Base-by-base conservation (phyloP, 2,797 vertebrate species). In the Emydoidea blandingii region DNA sequence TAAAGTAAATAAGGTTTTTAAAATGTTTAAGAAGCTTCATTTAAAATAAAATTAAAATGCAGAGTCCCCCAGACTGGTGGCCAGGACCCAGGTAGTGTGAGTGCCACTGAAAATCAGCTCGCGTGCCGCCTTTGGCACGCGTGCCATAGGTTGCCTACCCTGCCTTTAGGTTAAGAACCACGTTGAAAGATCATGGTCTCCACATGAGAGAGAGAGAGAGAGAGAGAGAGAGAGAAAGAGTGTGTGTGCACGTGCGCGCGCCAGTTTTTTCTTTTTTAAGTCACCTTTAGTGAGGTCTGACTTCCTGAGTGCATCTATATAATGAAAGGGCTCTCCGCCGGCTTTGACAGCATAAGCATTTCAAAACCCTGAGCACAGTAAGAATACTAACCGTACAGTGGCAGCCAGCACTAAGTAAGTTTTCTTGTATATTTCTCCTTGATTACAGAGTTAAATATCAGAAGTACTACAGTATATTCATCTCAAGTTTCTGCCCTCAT, bases 361-460 rank as follows among this genome's bases (percentile, higher is more conserved):
- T 41, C 31, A 15, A 2, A 5, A 80, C 82, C 62, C 56, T 19
- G 50, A 49, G 65, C 31, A 44, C 31, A 11, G 65, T 23, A 62
- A 84, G 68, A 44, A 21, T 16, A 1, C 0, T 4, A 25, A 6
- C 1, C 0, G 21, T 23, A n/a, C 19, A 1, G 62, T 47, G 0
- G 37, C 57, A 19, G 4, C 0, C 23, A 79, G 25, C 49, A 76
- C 56, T 15, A 31, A 79, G 68, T 54, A 85, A 62, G 18, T 47
- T 78, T 54, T 50, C 1, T 0, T 15, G n/a, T 0, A 0, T 14
- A 5, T 11, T 56, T 54, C 44, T 23, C n/a, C 15, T 5, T 5
- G 19, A 44, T 0, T 29, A n/a, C 16, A 3, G 72, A 1, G 44
- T 2, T 4, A 0, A 85, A 50, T 0, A 0, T 34, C 14, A 0